A percentile compares a stretch with the other conserved stretches of the same genome.
These are phyloP conservation scores for Leptocoma aspasia DNA, from an alignment of 2,113 vertebrate species.

Conservation along the genomic window DNA sequence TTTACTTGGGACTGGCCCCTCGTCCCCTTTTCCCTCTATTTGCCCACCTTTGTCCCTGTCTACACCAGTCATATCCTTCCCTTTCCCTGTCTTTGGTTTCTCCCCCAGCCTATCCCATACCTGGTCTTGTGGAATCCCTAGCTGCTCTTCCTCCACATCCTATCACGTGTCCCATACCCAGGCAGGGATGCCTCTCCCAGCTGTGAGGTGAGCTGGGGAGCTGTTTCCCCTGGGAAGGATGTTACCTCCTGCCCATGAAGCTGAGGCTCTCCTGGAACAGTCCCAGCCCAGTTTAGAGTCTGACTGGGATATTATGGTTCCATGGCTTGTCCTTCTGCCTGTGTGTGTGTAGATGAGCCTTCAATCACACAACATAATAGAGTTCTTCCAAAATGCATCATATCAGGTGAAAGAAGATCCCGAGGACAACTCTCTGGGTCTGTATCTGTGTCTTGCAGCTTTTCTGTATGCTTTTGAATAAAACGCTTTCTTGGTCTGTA, in stretches of 20 bases:
- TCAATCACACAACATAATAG: background rate
- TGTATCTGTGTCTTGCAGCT: background rate
- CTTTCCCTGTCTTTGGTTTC: background rate
- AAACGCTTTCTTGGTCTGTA: accelerated
- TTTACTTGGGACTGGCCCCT: background rate
- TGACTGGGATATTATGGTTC: background rate
- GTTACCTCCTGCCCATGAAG: background rate
- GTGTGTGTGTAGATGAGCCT: background rate
- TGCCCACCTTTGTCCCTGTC: background rate
- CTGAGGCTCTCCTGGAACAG: background rate
- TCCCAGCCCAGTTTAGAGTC: background rate
- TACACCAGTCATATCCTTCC: background rate
- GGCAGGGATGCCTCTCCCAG: background rate
- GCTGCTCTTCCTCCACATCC: background rate
- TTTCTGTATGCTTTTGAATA: background rate
- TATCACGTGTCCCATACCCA: background rate
- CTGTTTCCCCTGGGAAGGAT: background rate
- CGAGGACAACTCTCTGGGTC: background rate
- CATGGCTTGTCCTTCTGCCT: background rate
- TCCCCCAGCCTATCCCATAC: background rate
- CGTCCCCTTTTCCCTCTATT: background rate
- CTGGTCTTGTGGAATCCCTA: background rate
- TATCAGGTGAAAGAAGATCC: background rate
- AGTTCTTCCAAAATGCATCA: background rate
- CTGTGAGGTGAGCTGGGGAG: background rate